These are phyloP conservation scores for Cygnus olor DNA, from an alignment of 2,797 vertebrate species.

Conservation along the genomic window DNA sequence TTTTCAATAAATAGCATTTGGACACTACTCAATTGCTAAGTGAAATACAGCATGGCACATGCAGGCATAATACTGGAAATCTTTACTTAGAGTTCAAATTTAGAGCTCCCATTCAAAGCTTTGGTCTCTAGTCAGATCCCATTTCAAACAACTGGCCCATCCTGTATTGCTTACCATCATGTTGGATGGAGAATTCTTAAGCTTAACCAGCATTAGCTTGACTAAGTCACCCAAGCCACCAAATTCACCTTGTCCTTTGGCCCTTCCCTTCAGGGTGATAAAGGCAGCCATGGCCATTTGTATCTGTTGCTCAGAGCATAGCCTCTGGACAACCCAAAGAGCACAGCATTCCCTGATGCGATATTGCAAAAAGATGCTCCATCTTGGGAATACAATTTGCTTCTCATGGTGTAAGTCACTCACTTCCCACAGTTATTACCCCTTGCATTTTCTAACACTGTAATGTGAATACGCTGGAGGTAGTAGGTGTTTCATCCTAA, in stretches of 20 bases:
- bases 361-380: background rate
- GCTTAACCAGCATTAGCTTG: background rate
- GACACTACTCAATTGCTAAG: constrained; percentile 4
- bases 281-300: background rate
- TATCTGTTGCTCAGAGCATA: rapidly evolving
- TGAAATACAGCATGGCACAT: constrained; percentile 32
- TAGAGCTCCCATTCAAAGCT: constrained; percentile 11
- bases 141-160: background rate
- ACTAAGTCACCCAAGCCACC: background rate
- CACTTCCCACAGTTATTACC: background rate
- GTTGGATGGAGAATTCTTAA: background rate
- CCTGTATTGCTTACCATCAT: background rate
- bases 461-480: background rate
- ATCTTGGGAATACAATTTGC: background rate
- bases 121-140: background rate
- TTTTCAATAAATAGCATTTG: constrained; percentile 52
- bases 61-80: constrained; percentile 11
- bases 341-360: background rate
- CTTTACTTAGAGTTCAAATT: constrained; percentile 45
- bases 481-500: background rate
- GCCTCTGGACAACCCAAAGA: background rate
- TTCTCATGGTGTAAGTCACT: background rate
- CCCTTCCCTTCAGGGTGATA: background rate
- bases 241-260: background rate
- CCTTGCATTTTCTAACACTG: background rate